Conservation (phyloP, 2,113 vertebrate genomes). For the Saguinus imperator region DNA sequence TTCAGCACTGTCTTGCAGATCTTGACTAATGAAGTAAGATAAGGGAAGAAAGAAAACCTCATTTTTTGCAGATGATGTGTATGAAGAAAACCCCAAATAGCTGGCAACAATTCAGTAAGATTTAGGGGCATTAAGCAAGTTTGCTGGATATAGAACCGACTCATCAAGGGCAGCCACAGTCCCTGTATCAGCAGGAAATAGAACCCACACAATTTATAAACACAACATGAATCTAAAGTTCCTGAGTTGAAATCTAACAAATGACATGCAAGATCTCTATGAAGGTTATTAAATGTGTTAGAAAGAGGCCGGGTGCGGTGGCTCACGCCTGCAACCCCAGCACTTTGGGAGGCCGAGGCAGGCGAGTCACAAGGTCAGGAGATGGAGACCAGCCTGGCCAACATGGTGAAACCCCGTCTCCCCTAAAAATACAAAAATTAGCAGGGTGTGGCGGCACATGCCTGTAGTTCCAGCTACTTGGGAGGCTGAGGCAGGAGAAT, state of each 20-base stretch:
- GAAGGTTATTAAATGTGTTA: not conserved
- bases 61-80: not conserved
- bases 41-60: not conserved
- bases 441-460: accelerated
- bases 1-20: accelerated
- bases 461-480: not conserved
- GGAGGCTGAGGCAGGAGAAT: not conserved
- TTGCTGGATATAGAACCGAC: not conserved
- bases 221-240: not conserved
- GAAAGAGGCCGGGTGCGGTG: too few relatives aligned
- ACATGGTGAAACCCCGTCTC: not conserved
- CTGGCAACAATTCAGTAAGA: accelerated
- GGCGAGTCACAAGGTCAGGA: not conserved
- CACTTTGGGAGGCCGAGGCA: not conserved
- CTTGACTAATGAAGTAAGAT: accelerated
- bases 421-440: not conserved
- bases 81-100: too few relatives aligned
- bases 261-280: not conserved
- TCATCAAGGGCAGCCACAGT: not conserved
- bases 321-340: not conserved
- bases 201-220: accelerated
- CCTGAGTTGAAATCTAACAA: not conserved
- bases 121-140: accelerated
- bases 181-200: not conserved
- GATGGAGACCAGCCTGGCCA: not conserved